A percentile compares a stretch with the other conserved stretches of the same genome.
phyloP scores from a whole-genome alignment of 2,113 vertebrate genomes.

The Aplodontia rufa region DNA sequence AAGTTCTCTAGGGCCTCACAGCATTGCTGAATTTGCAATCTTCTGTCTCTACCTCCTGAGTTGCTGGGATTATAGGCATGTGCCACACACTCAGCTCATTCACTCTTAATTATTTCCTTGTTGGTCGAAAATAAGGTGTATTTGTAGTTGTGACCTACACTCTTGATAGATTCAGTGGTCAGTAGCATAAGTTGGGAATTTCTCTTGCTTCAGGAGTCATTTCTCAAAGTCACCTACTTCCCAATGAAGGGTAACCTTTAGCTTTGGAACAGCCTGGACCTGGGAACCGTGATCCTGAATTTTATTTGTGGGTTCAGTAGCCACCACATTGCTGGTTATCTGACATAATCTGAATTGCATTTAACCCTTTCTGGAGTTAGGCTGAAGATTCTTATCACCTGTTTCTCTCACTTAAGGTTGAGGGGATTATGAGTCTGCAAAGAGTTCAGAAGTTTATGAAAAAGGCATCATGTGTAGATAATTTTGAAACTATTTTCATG shows the following conservation, averaged over 20 bases:
- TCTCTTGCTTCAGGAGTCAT: neutral
- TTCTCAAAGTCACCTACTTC: neutral
- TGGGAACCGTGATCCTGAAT: neutral
- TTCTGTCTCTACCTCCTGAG: too few relatives aligned
- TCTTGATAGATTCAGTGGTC: neutral
- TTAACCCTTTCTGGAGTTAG: conserved; percentile 31
- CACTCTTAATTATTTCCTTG: neutral
- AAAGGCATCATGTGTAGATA: neutral
- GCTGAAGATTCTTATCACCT: neutral
- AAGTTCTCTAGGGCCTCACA: too few relatives aligned
- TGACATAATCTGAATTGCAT: neutral
- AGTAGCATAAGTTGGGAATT: neutral
- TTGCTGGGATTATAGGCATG: too few relatives aligned
- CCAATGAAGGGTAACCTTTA: neutral
- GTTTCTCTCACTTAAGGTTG: conserved; percentile 37
- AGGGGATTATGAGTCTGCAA: conserved; percentile 10
- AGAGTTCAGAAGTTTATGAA: conserved; percentile 29
- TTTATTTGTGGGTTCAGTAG: neutral
- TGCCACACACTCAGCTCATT: neutral
- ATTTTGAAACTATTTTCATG: conserved; percentile 7
- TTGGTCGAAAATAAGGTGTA: neutral
- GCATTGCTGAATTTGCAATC: too few relatives aligned
- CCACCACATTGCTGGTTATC: neutral
- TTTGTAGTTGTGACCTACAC: neutral
- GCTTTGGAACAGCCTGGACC: neutral